Conservation (phyloP, 1,140 invertebrate genomes). For the Maniola jurtina region DNA sequence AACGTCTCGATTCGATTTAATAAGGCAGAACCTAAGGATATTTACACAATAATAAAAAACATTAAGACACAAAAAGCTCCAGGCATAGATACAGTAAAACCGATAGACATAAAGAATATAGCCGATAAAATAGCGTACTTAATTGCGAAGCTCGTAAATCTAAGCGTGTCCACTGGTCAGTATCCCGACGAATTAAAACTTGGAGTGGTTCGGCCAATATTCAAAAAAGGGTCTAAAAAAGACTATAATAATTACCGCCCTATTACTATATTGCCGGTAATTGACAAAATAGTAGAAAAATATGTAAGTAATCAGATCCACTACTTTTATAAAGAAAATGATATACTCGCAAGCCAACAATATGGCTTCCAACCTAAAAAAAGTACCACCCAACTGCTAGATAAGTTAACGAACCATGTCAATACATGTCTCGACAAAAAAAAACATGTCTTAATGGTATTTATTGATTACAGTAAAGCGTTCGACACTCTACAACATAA, state of each 20-base stretch:
- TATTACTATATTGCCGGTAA: constrained; percentile 4
- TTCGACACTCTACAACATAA: constrained; percentile 11
- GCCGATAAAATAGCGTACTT: too few species aligned
- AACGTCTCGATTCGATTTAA: background rate
- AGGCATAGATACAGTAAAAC: constrained; percentile 7
- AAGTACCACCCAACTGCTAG: too few species aligned
- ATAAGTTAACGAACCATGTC: background rate
- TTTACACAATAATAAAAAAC: constrained; percentile 1
- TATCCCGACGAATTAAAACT: too few species aligned
- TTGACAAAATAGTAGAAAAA: constrained; percentile 2
- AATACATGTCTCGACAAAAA: background rate
- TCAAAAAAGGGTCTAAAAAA: background rate
- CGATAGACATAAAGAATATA: background rate
- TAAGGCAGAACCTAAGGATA: background rate
- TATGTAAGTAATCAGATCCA: too few species aligned
- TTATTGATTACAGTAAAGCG: constrained; percentile 17
- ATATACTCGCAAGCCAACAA: too few species aligned
- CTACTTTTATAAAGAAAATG: too few species aligned
- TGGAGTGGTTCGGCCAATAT: constrained; percentile 7
- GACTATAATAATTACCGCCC: constrained; percentile 9
- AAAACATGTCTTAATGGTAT: too few species aligned
- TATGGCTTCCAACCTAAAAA: too few species aligned
- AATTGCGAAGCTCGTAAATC: too few species aligned
- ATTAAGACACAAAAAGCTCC: background rate
- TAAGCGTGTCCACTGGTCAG: too few species aligned